Evolutionary conservation across 2,888 invertebrate genomes (phyloP).

Genomic region (Tromatobia lineatoria): DNA sequence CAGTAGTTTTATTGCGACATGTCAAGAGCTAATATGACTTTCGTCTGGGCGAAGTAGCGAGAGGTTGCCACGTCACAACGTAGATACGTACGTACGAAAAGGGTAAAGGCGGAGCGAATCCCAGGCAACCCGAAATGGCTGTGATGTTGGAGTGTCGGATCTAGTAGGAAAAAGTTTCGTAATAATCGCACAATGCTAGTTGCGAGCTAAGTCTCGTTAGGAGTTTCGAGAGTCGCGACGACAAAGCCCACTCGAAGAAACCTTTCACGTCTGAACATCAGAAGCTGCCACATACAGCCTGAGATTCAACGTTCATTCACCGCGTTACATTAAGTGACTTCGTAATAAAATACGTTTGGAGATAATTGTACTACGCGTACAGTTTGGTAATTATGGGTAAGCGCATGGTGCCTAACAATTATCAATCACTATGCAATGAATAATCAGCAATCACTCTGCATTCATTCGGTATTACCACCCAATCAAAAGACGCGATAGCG

Average conservation of each 20-base stretch:
- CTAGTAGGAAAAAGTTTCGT: conserved; percentile 75
- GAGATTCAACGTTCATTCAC: conserved; percentile 15
- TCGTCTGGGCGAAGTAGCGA: conserved; percentile 8
- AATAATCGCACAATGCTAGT: conserved; percentile 76
- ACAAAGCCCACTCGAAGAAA: conserved; percentile 10
- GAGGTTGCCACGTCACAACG: conserved; percentile 17
- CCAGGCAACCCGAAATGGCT: conserved; percentile 31
- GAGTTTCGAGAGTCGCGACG: conserved; percentile 51
- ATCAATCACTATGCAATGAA: conserved; percentile 2
- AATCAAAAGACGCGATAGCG: neutral
- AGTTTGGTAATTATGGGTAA: neutral
- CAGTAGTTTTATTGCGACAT: conserved; percentile 21
- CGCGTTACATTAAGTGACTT: neutral
- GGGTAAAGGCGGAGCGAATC: conserved; percentile 1
- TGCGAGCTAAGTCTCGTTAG: conserved; percentile 70
- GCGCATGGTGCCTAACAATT: neutral
- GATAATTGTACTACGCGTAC: neutral
- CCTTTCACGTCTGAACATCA: conserved; percentile 49
- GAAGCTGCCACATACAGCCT: neutral
- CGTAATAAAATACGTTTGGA: neutral
- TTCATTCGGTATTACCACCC: neutral
- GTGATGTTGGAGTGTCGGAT: neutral
- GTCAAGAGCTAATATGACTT: conserved; percentile 69
- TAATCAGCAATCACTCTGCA: conserved; percentile 12
- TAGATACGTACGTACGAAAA: conserved; percentile 6